Evolutionary conservation across 64 coral and sea anemone genomes (phyloP).

Genomic region (Catalaphyllia jardinei): DNA sequence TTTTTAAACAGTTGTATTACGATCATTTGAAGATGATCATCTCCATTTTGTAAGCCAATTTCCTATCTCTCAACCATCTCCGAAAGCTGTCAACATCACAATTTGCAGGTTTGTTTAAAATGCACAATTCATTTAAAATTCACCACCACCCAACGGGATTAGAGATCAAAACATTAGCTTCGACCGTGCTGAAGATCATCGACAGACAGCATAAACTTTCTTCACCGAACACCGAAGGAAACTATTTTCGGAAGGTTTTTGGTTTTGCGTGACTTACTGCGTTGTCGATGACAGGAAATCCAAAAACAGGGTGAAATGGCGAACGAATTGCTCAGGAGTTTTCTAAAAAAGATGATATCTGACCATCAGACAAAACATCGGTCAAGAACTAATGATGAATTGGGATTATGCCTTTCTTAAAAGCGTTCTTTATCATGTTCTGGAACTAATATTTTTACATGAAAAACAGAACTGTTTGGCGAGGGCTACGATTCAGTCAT

Average conservation of each 20-base stretch:
- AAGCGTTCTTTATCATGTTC: background rate
- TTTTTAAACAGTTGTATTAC: background rate
- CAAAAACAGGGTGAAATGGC: background rate
- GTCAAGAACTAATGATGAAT: background rate
- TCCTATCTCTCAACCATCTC: background rate
- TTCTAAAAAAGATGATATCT: background rate
- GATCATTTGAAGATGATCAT: conserved; percentile 16
- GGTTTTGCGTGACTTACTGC: background rate
- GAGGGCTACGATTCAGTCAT: background rate
- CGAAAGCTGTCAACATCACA: background rate
- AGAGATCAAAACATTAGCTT: background rate
- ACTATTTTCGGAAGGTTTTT: background rate
- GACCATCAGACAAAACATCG: background rate
- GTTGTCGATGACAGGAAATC: background rate
- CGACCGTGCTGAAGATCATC: background rate
- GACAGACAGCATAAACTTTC: background rate
- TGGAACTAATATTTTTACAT: background rate
- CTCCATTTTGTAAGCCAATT: conserved; percentile 18
- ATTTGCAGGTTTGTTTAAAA: background rate
- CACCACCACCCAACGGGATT: background rate
- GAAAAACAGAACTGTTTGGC: background rate
- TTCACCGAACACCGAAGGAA: background rate
- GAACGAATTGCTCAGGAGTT: background rate
- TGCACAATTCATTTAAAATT: conserved; percentile 11
- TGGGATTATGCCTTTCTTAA: background rate